Evolutionary conservation across 2,888 invertebrate species (phyloP).

Genomic region (Epinotia brunnichana): DNA sequence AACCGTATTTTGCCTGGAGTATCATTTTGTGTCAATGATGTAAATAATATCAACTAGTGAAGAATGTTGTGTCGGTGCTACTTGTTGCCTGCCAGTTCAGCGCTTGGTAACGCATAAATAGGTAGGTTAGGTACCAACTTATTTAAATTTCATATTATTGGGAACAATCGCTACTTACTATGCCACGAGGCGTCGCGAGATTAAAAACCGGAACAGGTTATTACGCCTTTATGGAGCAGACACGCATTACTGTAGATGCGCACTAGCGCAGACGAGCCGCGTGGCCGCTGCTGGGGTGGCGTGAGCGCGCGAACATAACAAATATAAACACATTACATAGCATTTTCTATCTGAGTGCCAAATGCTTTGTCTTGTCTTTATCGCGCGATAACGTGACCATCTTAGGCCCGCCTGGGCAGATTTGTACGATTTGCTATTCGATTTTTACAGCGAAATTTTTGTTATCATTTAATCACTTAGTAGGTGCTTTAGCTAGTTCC

Average conservation of each 20-base stretch:
- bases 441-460: no score
- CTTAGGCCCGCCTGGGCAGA: no score
- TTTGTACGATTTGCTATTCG: no score
- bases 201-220: slow-evolving; percentile 26
- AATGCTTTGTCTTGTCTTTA: not conserved
- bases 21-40: no score
- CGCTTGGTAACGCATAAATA: no score
- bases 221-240: not conserved
- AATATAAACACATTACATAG: not conserved
- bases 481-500: no score
- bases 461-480: no score
- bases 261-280: not conserved
- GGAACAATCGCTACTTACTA: slow-evolving; percentile 12
- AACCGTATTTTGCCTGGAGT: no score
- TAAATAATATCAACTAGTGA: not conserved
- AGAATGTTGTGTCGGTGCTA: not conserved
- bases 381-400: not conserved
- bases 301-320: not conserved
- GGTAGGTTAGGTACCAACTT: not conserved
- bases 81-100: not conserved
- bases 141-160: slow-evolving; percentile 1
- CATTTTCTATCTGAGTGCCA: not conserved
- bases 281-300: not conserved
- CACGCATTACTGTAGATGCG: slow-evolving; percentile 5
- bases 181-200: slow-evolving; percentile 27